Conservation (phyloP, 92 coral and sea anemone species). For the Bergia sp. region DNA sequence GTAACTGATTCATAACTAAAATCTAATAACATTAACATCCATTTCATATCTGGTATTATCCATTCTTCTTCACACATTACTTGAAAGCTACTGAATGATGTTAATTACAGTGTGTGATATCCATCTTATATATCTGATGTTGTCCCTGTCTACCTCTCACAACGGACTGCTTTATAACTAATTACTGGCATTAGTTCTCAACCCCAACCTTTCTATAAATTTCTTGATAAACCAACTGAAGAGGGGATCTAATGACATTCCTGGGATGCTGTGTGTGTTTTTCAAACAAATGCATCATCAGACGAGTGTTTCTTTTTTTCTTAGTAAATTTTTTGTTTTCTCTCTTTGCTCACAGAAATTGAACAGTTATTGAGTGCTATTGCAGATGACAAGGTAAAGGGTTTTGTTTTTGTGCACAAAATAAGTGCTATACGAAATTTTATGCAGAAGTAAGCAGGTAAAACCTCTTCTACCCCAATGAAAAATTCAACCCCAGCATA, state of each 20-base stretch:
- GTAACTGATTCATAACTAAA: not conserved
- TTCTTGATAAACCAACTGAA: not conserved
- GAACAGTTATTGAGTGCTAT: conserved; percentile 68
- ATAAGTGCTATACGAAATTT: not conserved
- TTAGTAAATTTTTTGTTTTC: not conserved
- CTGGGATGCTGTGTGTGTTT: not conserved
- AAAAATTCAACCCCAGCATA: not conserved
- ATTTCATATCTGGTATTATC: not conserved
- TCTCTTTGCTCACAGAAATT: conserved; percentile 64
- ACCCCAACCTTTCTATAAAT: not conserved
- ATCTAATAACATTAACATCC: too few species aligned
- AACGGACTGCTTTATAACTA: not conserved
- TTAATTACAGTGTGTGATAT: not conserved
- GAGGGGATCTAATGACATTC: not conserved
- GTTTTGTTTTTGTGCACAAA: not conserved
- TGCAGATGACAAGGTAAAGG: conserved; percentile 81
- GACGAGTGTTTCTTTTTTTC: not conserved
- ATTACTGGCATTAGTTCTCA: not conserved
- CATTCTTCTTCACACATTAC: not conserved
- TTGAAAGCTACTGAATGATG: not conserved
- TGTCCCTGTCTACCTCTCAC: not conserved
- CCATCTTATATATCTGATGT: not conserved
- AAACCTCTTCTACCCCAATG: not conserved
- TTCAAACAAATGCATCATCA: not conserved
- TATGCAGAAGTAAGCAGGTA: too few species aligned